phyloP scores from a whole-genome alignment of 2,888 invertebrate species.

The Scaptomyza tumidula region DNA sequence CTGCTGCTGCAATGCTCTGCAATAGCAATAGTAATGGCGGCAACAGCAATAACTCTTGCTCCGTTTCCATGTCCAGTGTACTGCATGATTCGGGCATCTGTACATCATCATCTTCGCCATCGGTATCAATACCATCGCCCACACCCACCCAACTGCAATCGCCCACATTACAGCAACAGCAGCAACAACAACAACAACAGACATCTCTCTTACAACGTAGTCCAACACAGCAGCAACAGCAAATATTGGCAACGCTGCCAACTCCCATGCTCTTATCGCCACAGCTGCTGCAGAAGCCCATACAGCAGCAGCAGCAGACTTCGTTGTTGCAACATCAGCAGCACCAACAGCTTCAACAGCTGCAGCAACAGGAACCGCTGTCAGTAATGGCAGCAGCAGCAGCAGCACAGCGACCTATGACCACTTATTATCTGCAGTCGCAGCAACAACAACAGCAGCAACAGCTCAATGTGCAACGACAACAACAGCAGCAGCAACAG shows the following conservation, averaged over 20 bases:
- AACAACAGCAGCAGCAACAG: constrained; percentile 29
- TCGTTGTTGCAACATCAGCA: constrained; percentile 47
- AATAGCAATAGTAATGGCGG: constrained; percentile 66
- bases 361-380: constrained; percentile 52
- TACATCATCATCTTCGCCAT: constrained; percentile 84
- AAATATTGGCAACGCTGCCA: constrained; percentile 69
- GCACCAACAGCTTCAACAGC: constrained; percentile 22
- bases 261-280: constrained; percentile 75
- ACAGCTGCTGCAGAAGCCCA: constrained; percentile 56
- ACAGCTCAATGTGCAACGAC: constrained; percentile 14
- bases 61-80: constrained; percentile 80
- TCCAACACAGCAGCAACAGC: constrained; percentile 68
- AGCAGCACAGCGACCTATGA: constrained; percentile 58
- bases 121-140: constrained; percentile 83
- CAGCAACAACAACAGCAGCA: constrained; percentile 27
- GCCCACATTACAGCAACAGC: constrained; percentile 74
- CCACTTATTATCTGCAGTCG: constrained; percentile 41
- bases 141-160: constrained; percentile 80
- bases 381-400: constrained; percentile 59
- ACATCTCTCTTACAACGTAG: constrained; percentile 66
- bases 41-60: constrained; percentile 78
- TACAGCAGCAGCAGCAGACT: constrained; percentile 34
- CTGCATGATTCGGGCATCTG: constrained; percentile 84
- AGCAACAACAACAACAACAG: constrained; percentile 51
- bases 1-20: constrained; percentile 52